Conservation (phyloP, 30 jellyfish, hydroid and myxozoan genomes). For the Sanderia malayensis region DNA sequence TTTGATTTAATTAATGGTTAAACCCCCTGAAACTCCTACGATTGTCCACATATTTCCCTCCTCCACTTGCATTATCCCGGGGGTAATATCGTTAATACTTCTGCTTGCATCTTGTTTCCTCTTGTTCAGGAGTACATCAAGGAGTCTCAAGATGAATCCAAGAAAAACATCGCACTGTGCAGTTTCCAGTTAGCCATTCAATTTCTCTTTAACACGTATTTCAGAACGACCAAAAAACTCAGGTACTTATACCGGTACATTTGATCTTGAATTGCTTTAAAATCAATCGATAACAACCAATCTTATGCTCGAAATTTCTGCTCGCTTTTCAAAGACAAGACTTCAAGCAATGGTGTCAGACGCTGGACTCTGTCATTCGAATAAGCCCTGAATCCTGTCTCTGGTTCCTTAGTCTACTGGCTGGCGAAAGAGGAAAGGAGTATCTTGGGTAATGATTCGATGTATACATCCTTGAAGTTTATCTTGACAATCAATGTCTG, state of each 20-base stretch:
- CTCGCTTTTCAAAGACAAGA: conserved; percentile 40
- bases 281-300: no score
- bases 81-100: no score
- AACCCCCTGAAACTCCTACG: no score
- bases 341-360: conserved; percentile 61
- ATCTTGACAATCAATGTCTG: no score
- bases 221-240: conserved; percentile 78
- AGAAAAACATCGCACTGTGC: conserved; percentile 52
- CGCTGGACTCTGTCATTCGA: conserved; percentile 45
- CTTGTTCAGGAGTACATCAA: conserved; percentile 23
- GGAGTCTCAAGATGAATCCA: conserved; percentile 30
- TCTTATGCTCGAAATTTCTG: no score
- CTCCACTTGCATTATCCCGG: no score
- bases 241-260: conserved; percentile 71
- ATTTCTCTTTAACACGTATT: conserved; percentile 87
- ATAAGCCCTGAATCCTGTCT: conserved; percentile 67
- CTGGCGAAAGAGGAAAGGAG: conserved; percentile 73
- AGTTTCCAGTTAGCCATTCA: conserved; percentile 71
- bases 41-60: no score
- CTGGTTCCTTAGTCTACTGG: conserved; percentile 69
- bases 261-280: no score
- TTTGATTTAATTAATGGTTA: no score
- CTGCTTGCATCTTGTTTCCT: no score
- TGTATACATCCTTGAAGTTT: no score
- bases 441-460: conserved; percentile 71